Percentiles rank a stretch among this genome's conserved stretches.
These are phyloP conservation scores for Ammodramus savannarum DNA, from an alignment of 2,113 vertebrate genomes.

Conservation along the genomic window DNA sequence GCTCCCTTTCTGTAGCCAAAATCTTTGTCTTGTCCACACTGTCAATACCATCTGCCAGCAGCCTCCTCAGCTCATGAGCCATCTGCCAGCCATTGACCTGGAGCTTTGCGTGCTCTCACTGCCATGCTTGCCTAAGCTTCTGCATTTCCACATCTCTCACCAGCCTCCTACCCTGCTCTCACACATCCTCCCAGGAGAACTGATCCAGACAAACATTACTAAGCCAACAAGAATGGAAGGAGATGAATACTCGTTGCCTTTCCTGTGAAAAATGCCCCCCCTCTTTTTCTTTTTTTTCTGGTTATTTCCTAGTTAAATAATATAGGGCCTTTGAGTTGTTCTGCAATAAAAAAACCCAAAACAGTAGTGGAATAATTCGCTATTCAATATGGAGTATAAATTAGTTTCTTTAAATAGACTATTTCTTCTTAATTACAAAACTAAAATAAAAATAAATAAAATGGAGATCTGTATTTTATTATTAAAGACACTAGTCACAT, in stretches of 20 bases:
- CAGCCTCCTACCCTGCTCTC: constrained; percentile 42
- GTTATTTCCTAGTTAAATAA: background rate
- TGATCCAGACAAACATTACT: constrained; percentile 17
- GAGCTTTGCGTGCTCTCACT: constrained; percentile 56
- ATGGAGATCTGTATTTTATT: background rate
- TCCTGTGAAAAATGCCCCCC: background rate
- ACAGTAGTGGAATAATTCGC: background rate
- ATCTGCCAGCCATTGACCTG: constrained; percentile 77
- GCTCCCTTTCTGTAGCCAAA: constrained; percentile 63
- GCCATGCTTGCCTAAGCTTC: constrained; percentile 45
- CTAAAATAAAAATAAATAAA: background rate
- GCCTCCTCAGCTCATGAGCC: constrained; percentile 68
- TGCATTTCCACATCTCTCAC: constrained; percentile 42
- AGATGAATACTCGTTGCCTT: background rate
- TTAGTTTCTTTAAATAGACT: background rate
- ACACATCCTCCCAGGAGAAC: constrained; percentile 47
- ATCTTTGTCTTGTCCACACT: constrained; percentile 74
- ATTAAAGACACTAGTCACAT: background rate
- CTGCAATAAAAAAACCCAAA: background rate
- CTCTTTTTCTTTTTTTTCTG: background rate
- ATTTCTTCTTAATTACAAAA: background rate
- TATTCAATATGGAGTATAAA: background rate
- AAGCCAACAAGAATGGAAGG: constrained; percentile 32
- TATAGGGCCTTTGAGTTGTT: background rate
- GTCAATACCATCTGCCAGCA: constrained; percentile 76